These are phyloP conservation scores for Tanytarsus gracilentus DNA, from an alignment of 2,888 invertebrate genomes.

Conservation along the genomic window DNA sequence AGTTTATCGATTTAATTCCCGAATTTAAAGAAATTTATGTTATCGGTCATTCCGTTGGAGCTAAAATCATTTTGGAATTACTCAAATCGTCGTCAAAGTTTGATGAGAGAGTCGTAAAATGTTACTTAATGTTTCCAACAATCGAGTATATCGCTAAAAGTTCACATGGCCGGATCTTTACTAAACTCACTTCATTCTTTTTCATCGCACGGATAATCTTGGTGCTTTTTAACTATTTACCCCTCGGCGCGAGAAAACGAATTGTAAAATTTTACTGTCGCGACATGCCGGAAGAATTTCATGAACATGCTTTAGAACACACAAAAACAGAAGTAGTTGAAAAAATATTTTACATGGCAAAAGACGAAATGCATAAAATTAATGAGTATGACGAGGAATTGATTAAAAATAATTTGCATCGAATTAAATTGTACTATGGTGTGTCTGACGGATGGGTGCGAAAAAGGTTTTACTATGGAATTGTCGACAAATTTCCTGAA, in stretches of 20 bases:
- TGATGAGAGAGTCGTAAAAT: slow-evolving; percentile 49
- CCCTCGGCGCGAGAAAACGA: slow-evolving; percentile 45
- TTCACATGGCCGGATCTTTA: slow-evolving; percentile 63
- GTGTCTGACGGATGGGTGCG: slow-evolving; percentile 78
- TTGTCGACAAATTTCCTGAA: slow-evolving; percentile 52
- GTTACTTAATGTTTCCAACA: slow-evolving; percentile 77
- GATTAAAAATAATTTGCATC: slow-evolving; percentile 50
- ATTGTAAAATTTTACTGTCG: slow-evolving; percentile 51
- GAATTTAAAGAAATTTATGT: slow-evolving; percentile 61
- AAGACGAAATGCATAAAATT: slow-evolving; percentile 73
- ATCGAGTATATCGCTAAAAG: slow-evolving; percentile 72
- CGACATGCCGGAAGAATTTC: slow-evolving; percentile 47
- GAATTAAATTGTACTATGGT: slow-evolving; percentile 73
- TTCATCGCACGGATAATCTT: slow-evolving; percentile 44
- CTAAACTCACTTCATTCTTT: slow-evolving; percentile 49
- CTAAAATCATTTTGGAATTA: slow-evolving; percentile 70
- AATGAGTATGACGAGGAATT: slow-evolving; percentile 54
- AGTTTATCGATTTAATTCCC: slow-evolving; percentile 67
- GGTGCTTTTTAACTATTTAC: slow-evolving; percentile 49
- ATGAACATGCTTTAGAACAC: slow-evolving; percentile 48
- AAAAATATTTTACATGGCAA: slow-evolving; percentile 61
- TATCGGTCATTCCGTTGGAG: slow-evolving; percentile 86
- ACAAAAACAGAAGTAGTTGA: slow-evolving; percentile 51
- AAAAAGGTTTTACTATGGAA: slow-evolving; percentile 54
- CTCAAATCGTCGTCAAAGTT: slow-evolving; percentile 50